A percentile compares a stretch with the other conserved stretches of the same genome.
These are phyloP conservation scores for Drosophila tsacasi DNA, from an alignment of 1,140 invertebrate genomes.

Conservation along the genomic window DNA sequence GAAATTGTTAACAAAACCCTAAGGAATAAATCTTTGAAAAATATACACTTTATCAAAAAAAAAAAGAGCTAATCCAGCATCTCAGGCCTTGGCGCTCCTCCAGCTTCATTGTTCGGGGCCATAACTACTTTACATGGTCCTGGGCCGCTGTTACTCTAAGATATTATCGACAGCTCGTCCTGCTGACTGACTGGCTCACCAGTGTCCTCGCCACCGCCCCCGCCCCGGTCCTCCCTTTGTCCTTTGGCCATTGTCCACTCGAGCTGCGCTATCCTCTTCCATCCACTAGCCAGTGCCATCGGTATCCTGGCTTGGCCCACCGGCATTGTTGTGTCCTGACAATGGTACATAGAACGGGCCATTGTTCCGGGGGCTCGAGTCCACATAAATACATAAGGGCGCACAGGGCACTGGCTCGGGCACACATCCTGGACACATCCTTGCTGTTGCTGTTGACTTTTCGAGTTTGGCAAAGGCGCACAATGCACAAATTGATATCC, in stretches of 20 bases:
- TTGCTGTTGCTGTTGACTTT: slow-evolving; percentile 82
- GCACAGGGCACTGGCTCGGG: slow-evolving; percentile 3
- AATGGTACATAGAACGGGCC: slow-evolving; percentile 61
- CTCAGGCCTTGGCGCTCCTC: slow-evolving; percentile 30
- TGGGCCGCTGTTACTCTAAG: slow-evolving; percentile 76
- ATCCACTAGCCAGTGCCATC: slow-evolving; percentile 23
- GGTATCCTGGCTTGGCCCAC: slow-evolving; percentile 55
- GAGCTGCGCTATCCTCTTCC: slow-evolving; percentile 21
- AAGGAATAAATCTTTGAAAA: background rate
- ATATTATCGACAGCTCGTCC: slow-evolving; percentile 82
- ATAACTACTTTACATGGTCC: slow-evolving; percentile 54
- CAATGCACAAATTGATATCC: slow-evolving; percentile 82
- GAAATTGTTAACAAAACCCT: background rate
- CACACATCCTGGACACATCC: slow-evolving; percentile 57
- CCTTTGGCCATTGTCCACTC: slow-evolving; percentile 66
- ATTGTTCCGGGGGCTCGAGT: slow-evolving; percentile 50
- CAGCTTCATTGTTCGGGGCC: slow-evolving; percentile 66
- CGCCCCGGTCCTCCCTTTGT: slow-evolving; percentile 34
- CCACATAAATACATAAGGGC: slow-evolving; percentile 45
- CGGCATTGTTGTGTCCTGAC: slow-evolving; percentile 74
- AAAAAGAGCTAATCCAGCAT: background rate
- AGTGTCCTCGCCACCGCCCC: slow-evolving; percentile 14
- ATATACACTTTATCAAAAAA: background rate
- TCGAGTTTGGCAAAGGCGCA: slow-evolving; percentile 71
- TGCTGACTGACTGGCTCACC: slow-evolving; percentile 52